Conservation (phyloP, 2,888 invertebrate genomes). For the Tetrapedia diversipes region DNA sequence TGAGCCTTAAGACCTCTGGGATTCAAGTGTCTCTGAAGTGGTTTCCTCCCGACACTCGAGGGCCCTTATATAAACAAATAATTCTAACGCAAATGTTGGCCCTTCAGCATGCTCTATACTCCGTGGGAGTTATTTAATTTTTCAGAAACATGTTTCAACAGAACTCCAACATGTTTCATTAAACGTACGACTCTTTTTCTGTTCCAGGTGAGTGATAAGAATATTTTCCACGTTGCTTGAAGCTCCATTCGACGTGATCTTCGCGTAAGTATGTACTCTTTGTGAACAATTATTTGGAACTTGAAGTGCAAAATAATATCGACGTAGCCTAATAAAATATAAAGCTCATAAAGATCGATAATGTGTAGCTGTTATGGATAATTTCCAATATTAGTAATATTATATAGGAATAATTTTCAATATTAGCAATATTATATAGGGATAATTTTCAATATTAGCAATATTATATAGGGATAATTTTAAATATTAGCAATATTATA, state of each 20-base stretch:
- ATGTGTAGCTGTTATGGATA: not conserved
- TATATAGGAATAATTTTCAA: too few relatives aligned
- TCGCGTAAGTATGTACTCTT: slow-evolving; percentile 18
- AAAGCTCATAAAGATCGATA: not conserved
- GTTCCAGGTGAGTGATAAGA: slow-evolving; percentile 48
- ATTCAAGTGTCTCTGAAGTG: slow-evolving; percentile 11
- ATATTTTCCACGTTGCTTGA: not conserved
- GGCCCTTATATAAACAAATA: slow-evolving; percentile 7
- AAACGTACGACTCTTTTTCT: not conserved
- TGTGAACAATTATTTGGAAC: not conserved
- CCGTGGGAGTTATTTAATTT: not conserved
- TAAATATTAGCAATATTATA: too few relatives aligned
- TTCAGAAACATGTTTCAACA: not conserved
- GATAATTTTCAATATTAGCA: too few relatives aligned
- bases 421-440: too few relatives aligned
- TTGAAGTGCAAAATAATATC: too few relatives aligned
- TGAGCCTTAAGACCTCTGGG: not conserved
- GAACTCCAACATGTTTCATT: not conserved
- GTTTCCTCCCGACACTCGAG: not conserved
- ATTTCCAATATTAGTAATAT: not conserved
- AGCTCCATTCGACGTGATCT: not conserved
- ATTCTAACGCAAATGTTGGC: not conserved
- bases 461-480: too few relatives aligned
- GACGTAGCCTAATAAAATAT: not conserved
- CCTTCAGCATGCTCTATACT: too few relatives aligned